phyloP scores from a whole-genome alignment of 2,113 vertebrate genomes.

The Microcebus ravelobensis region DNA sequence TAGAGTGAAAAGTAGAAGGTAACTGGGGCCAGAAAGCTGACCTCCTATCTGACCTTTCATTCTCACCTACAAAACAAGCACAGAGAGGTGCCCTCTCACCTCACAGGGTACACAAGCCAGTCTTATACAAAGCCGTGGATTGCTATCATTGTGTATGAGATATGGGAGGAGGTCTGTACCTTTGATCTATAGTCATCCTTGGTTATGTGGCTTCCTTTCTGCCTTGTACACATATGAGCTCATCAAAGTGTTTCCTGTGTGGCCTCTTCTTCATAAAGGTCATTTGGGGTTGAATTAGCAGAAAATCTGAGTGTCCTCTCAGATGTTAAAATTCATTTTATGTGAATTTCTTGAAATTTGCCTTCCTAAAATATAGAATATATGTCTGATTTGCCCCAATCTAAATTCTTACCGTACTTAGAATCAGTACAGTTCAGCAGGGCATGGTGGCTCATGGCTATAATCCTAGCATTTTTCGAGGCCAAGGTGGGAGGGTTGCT shows the following conservation, averaged over 20 bases:
- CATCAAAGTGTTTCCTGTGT: background rate
- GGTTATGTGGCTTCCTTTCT: background rate
- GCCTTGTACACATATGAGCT: background rate
- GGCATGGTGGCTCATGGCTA: no score
- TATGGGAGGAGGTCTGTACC: background rate
- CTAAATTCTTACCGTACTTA: background rate
- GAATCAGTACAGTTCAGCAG: background rate
- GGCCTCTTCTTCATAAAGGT: background rate
- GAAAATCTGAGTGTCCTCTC: background rate
- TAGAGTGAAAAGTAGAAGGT: background rate
- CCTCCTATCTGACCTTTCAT: background rate
- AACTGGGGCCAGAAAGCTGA: background rate
- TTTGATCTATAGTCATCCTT: background rate
- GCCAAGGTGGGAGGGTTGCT: no score
- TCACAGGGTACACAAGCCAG: background rate
- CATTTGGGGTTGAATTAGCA: background rate
- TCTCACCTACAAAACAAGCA: background rate
- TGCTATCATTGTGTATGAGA: background rate
- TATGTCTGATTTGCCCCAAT: background rate
- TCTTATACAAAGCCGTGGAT: background rate
- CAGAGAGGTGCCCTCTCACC: background rate
- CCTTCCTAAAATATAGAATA: constrained; percentile 6
- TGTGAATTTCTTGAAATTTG: constrained; percentile 9
- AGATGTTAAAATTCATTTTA: background rate
- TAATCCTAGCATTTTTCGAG: no score